Evolutionary conservation across 1,140 invertebrate species (phyloP).

Genomic region (Rhopalosiphum maidis): DNA sequence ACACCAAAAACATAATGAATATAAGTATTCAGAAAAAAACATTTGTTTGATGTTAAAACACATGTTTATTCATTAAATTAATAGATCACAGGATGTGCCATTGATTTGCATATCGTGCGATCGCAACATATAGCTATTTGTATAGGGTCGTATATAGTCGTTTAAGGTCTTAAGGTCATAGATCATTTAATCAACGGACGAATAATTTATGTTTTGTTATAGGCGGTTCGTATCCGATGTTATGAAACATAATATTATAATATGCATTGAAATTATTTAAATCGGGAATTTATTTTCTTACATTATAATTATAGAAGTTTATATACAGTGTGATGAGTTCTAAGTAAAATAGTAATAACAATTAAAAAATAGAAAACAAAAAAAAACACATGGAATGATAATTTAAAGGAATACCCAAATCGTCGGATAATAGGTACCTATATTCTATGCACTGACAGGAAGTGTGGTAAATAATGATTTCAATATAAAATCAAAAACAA

Average conservation of each 20-base stretch:
- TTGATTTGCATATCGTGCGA: slow-evolving; percentile 37
- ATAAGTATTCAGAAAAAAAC: background rate
- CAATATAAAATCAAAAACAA: background rate
- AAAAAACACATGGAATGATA: background rate
- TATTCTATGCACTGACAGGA: background rate
- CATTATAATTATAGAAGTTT: background rate
- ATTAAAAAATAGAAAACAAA: background rate
- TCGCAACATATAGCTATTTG: background rate
- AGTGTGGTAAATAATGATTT: background rate
- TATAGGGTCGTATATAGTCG: slow-evolving; percentile 10
- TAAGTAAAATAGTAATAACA: background rate
- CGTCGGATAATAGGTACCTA: background rate
- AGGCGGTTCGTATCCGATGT: background rate
- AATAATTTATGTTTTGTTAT: background rate
- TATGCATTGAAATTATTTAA: slow-evolving; percentile 28
- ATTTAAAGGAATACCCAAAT: background rate
- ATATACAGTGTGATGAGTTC: background rate
- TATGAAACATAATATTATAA: background rate
- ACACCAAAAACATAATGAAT: background rate
- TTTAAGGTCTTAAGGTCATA: background rate
- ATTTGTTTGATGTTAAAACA: background rate
- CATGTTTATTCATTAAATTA: slow-evolving; percentile 26
- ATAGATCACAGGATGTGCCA: slow-evolving; percentile 45
- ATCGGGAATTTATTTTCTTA: background rate
- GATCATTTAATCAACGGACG: background rate